A percentile compares a stretch with the other conserved stretches of the same genome.
Conservation (phyloP, 2,797 vertebrate species). For the Salarias fasciatus region DNA sequence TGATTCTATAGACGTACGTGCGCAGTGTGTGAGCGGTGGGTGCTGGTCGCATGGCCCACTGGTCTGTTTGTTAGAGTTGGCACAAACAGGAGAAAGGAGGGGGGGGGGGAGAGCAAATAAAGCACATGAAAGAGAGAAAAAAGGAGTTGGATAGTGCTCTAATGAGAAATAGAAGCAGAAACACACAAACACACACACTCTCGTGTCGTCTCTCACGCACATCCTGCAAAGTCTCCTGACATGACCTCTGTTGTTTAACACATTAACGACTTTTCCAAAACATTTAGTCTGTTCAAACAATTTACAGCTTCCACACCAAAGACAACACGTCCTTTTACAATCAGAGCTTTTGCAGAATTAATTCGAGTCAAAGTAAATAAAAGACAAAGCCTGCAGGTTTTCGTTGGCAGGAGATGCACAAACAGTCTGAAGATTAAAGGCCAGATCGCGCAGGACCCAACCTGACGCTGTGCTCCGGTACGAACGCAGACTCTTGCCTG, state of each 20-base stretch:
- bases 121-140: constrained; percentile 42
- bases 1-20: constrained; percentile 29
- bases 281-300: constrained; percentile 16
- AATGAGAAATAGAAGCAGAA: constrained; percentile 55
- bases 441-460: constrained; percentile 32
- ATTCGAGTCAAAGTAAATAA: no score
- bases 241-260: constrained; percentile 30
- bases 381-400: background rate
- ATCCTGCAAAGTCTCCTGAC: constrained; percentile 18
- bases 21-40: no score
- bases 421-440: constrained; percentile 36
- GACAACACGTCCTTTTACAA: background rate
- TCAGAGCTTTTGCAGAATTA: no score
- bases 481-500: constrained; percentile 33
- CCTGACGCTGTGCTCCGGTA: constrained; percentile 7
- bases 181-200: constrained; percentile 25
- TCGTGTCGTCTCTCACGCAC: background rate
- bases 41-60: constrained; percentile 35
- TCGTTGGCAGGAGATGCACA: constrained; percentile 1
- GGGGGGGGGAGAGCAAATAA: constrained; percentile 49
- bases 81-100: constrained; percentile 25
- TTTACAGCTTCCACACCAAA: background rate
- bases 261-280: constrained; percentile 7
- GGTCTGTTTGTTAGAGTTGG: constrained; percentile 68
- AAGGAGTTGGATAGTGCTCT: constrained; percentile 43